Evolutionary conservation across 2,113 vertebrate species (phyloP).

Genomic region (Corapipo altera): DNA sequence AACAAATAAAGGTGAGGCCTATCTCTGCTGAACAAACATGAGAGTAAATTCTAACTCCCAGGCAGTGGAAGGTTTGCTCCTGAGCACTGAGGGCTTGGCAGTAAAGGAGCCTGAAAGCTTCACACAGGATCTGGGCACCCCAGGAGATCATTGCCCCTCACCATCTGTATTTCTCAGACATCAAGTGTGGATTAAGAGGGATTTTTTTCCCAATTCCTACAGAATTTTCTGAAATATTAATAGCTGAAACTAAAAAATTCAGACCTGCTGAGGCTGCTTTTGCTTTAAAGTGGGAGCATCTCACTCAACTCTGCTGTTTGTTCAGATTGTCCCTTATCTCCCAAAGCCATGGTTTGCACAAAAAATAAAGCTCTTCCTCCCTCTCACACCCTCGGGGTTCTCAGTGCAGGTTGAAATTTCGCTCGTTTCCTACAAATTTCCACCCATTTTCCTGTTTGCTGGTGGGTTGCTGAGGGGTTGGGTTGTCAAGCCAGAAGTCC

Average conservation of each 20-base stretch:
- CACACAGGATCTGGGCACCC: background rate
- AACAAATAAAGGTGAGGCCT: background rate
- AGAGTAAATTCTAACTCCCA: background rate
- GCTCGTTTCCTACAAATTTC: rapidly evolving
- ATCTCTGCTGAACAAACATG: background rate
- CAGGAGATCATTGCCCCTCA: background rate
- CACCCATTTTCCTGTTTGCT: background rate
- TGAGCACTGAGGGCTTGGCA: background rate
- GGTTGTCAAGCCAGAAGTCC: background rate
- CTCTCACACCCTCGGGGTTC: background rate
- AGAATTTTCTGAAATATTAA: background rate
- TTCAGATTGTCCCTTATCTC: background rate
- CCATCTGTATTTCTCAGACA: background rate
- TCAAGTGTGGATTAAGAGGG: background rate
- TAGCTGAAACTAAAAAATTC: background rate
- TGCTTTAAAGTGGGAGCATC: background rate
- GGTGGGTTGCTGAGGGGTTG: rapidly evolving
- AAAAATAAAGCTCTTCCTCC: background rate
- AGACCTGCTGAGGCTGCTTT: background rate
- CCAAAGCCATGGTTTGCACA: background rate
- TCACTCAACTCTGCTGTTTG: background rate
- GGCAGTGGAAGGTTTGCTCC: background rate
- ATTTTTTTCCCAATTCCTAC: rapidly evolving
- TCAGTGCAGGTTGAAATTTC: background rate
- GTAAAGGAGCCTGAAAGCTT: background rate